phyloP scores from a whole-genome alignment of 1,140 invertebrate species.

The Drosophila simulans region DNA sequence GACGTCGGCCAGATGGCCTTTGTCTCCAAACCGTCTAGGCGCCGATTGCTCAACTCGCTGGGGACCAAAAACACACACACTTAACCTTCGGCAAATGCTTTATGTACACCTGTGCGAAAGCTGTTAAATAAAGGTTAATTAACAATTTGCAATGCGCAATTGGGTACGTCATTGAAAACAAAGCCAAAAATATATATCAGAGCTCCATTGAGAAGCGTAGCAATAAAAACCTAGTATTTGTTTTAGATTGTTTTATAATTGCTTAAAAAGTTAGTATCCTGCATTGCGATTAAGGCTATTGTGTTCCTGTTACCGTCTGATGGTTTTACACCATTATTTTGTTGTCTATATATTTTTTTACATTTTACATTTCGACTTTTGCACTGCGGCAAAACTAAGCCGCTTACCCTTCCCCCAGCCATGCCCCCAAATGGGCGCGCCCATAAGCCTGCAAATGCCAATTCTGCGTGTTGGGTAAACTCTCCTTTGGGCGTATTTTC shows the following conservation, averaged over 20 bases:
- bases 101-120: not conserved
- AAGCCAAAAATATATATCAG: no score
- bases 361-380: slow-evolving; percentile 51
- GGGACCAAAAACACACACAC: slow-evolving; percentile 2
- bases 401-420: slow-evolving; percentile 51
- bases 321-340: slow-evolving; percentile 18
- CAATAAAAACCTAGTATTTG: no score
- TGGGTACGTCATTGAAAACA: not conserved
- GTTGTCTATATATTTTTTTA: slow-evolving; percentile 7
- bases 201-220: no score
- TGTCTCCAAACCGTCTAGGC: slow-evolving; percentile 49
- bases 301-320: not conserved
- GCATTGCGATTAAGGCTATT: not conserved
- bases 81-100: not conserved
- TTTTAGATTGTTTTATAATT: not conserved
- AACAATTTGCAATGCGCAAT: not conserved
- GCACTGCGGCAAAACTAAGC: slow-evolving; percentile 62
- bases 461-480: slow-evolving; percentile 48
- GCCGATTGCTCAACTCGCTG: slow-evolving; percentile 61
- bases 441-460: slow-evolving; percentile 53
- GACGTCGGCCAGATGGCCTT: slow-evolving; percentile 38
- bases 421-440: not conserved
- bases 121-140: not conserved
- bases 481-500: not conserved
- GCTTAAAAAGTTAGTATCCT: not conserved